Evolutionary conservation across 2,888 invertebrate species (phyloP).

Genomic region (Phrixothrix hirtus): DNA sequence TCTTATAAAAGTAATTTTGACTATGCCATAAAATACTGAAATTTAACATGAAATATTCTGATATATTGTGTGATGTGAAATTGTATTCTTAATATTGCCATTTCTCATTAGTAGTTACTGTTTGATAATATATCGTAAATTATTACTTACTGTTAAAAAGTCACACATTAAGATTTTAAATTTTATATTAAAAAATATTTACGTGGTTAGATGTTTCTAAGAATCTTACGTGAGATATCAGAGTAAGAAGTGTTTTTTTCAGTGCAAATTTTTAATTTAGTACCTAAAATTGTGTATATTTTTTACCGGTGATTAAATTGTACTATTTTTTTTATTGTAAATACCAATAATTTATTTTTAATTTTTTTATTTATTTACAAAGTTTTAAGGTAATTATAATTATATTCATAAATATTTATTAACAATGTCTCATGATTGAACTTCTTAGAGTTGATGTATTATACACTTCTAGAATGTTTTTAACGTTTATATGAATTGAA

Average conservation of each 20-base stretch:
- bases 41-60: too few relatives aligned
- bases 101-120: too few relatives aligned
- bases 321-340: background rate
- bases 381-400: constrained; percentile 21
- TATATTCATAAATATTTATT: constrained; percentile 37
- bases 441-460: constrained; percentile 19
- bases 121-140: too few relatives aligned
- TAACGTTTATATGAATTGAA: constrained; percentile 45
- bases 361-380: constrained; percentile 1
- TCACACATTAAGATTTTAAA: background rate
- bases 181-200: background rate
- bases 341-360: constrained; percentile 12
- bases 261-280: too few relatives aligned
- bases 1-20: too few relatives aligned
- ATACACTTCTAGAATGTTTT: constrained; percentile 35
- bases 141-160: background rate
- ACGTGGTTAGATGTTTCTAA: background rate
- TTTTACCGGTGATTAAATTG: constrained; percentile 1
- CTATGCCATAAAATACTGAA: too few relatives aligned
- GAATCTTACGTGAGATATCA: background rate
- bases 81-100: too few relatives aligned
- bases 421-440: constrained; percentile 14
- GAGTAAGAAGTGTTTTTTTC: too few relatives aligned
- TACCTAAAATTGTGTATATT: too few relatives aligned
- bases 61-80: too few relatives aligned